A percentile compares a stretch with the other conserved stretches of the same genome.
Conservation (phyloP, 2,888 invertebrate genomes). For the Drosophila pullipes region DNA sequence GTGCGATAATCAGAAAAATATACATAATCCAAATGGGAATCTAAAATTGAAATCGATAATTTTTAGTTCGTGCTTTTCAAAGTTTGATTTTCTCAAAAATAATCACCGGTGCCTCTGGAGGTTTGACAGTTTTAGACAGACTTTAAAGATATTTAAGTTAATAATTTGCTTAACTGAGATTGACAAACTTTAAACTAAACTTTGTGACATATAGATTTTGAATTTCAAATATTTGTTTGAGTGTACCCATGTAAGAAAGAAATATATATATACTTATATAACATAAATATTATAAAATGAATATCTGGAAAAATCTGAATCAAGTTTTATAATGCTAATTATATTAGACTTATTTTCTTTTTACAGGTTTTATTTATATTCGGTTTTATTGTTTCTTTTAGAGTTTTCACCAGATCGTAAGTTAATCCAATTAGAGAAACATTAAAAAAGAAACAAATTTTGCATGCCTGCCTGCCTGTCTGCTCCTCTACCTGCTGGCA, state of each 20-base stretch:
- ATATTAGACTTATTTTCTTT: neutral
- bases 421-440: slow-evolving; percentile 48
- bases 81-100: too few species aligned
- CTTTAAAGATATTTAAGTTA: slow-evolving; percentile 7
- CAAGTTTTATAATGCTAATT: neutral
- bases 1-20: neutral
- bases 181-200: too few species aligned
- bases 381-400: neutral
- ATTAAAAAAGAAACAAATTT: slow-evolving; percentile 48
- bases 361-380: neutral
- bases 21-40: neutral
- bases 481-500: neutral
- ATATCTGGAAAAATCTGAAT: neutral
- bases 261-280: too few species aligned
- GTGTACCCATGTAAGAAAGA: too few species aligned
- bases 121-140: neutral
- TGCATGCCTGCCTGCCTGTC: slow-evolving; percentile 20
- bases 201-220: neutral
- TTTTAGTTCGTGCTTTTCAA: neutral
- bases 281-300: neutral
- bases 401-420: slow-evolving; percentile 11
- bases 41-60: neutral
- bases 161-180: slow-evolving; percentile 7
- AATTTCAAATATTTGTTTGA: neutral
- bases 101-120: too few species aligned